Percentiles rank a stretch among this genome's conserved stretches.
phyloP scores from a whole-genome alignment of 2,888 invertebrate genomes.

The Mimumesa dahlbomi region DNA sequence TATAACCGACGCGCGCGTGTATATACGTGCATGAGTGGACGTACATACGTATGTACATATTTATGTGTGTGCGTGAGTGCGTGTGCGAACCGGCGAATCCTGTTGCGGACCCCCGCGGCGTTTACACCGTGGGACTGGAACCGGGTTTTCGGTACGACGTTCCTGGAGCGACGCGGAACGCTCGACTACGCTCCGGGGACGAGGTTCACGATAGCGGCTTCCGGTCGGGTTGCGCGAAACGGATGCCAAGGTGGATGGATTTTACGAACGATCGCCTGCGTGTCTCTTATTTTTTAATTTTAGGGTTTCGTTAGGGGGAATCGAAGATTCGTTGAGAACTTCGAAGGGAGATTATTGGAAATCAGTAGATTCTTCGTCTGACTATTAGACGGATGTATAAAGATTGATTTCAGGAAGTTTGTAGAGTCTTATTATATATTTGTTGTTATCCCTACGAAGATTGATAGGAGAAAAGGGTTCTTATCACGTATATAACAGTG shows the following conservation, averaged over 20 bases:
- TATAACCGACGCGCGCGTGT: constrained; percentile 72
- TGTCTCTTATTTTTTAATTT: too few relatives aligned
- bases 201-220: constrained; percentile 69
- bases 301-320: too few relatives aligned
- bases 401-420: too few relatives aligned
- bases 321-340: too few relatives aligned
- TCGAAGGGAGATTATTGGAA: too few relatives aligned
- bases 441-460: not conserved
- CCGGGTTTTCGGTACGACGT: constrained; percentile 42
- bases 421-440: not conserved
- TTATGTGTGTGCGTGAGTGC: too few relatives aligned
- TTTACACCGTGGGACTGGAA: constrained; percentile 77
- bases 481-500: too few relatives aligned
- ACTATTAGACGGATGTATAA: constrained; percentile 68
- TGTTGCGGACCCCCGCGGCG: constrained; percentile 76
- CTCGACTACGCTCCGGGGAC: constrained; percentile 54
- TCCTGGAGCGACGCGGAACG: constrained; percentile 48
- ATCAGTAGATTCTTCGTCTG: constrained; percentile 52
- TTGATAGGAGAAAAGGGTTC: not conserved
- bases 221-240: constrained; percentile 72
- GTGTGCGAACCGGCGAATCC: constrained; percentile 68
- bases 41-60: too few relatives aligned
- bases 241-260: too few relatives aligned
- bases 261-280: too few relatives aligned
- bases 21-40: constrained; percentile 41